Base-by-base conservation (phyloP, 1,140 invertebrate genomes). In the Drosophila rufa region DNA sequence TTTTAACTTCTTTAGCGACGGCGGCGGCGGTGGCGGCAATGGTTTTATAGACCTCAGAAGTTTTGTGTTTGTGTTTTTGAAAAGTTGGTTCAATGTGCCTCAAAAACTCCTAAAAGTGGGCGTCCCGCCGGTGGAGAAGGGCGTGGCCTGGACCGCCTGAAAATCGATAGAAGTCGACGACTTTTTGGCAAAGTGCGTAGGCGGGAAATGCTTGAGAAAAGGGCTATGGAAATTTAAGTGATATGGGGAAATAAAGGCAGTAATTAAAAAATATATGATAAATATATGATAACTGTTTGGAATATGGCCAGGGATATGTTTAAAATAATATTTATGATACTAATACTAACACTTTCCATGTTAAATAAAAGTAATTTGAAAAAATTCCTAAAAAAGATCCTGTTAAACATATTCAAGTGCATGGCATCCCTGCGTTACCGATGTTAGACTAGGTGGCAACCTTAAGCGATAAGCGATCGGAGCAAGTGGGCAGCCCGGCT, bases 41-140 rank as follows among this genome's bases (percentile, higher is more conserved):
- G 74, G 62, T 78, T 81, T 85, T 68, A 79, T 86, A 81, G 74
- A 81, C 82, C 74, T 81, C 82, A 79, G 66, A 85, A 81, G 75
- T 86, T 86, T 86, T 86, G 51, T 86, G 75, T 85, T 80, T 84
- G 82, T 84, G 82, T 84, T 85, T 85, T 85, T 78, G 60, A 89
- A 80, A 83, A 83, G 77, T 87, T 87, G 33, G 33, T 50, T 60
- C 47, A 75, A 76, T 62, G 56, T 42, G 57, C 60, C 58, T 59
- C 67, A 36, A 42, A 51, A 61, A 71, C 60, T 60, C 22, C 38
- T 47, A 14, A 67, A 53, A 55, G 57, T 60, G 33, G 45, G 80
- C 25, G 43, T 55, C 8, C 14, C 27, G 14, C 17, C 50, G 2
- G 25, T 19, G 12, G 19, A 40, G 19, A 12, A 19, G 36, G n/a